These are phyloP conservation scores for Micromys minutus DNA, from an alignment of 2,113 vertebrate genomes.

Conservation along the genomic window DNA sequence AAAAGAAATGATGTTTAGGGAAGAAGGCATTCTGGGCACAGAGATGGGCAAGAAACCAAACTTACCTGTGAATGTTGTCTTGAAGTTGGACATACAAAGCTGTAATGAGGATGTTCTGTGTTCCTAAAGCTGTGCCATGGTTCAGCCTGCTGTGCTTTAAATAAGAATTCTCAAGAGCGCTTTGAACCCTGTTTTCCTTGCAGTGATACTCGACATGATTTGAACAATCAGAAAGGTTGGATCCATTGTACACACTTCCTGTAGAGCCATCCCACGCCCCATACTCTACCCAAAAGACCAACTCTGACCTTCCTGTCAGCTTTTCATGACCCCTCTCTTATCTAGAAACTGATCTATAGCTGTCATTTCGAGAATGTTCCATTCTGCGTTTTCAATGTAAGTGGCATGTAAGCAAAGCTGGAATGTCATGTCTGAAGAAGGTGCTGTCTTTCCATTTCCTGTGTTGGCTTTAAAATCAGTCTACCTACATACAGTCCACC, in stretches of 20 bases:
- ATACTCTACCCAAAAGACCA: conserved; percentile 18
- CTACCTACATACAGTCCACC: neutral
- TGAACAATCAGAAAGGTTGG: conserved; percentile 39
- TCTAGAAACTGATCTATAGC: conserved; percentile 3
- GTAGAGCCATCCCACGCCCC: neutral
- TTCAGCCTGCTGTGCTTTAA: neutral
- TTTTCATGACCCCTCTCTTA: neutral
- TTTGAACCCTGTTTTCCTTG: neutral
- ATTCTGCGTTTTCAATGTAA: neutral
- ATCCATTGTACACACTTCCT: neutral
- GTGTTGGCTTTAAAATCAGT: conserved; percentile 68
- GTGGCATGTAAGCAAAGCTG: neutral
- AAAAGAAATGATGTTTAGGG: conserved; percentile 6
- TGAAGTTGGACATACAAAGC: neutral
- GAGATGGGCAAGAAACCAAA: neutral
- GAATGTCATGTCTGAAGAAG: neutral
- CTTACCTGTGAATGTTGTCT: conserved; percentile 28
- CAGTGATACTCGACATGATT: neutral
- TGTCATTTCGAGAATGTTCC: conserved; percentile 17
- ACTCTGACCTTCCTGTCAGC: conserved; percentile 16
- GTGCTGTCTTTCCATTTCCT: neutral
- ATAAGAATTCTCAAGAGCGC: neutral
- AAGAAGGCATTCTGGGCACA: neutral
- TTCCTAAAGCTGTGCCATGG: neutral
- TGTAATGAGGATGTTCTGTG: neutral